Evolutionary conservation across 2,888 invertebrate genomes (phyloP).

Genomic region (Monoplex corrugatus): DNA sequence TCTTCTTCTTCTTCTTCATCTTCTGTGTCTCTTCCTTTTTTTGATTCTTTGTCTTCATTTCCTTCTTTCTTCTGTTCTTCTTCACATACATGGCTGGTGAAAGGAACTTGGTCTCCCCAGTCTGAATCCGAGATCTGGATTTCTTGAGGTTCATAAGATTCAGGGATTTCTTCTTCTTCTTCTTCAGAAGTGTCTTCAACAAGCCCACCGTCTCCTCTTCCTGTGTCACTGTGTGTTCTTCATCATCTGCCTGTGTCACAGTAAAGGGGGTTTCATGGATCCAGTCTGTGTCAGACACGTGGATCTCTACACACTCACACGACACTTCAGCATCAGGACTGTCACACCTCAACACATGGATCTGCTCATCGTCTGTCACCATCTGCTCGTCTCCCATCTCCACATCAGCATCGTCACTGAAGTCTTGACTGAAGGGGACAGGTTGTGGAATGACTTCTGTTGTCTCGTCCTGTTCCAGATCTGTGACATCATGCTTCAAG

Average conservation of each 20-base stretch:
- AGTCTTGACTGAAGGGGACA: not conserved
- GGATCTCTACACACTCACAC: not conserved
- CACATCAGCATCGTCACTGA: slow-evolving; percentile 16
- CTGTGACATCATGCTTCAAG: not conserved
- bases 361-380: not conserved
- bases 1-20: not conserved
- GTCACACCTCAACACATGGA: not conserved
- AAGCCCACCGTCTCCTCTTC: not conserved
- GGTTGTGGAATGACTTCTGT: not conserved
- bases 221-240: not conserved
- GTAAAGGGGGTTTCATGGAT: not conserved
- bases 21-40: not conserved
- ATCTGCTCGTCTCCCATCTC: slow-evolving; percentile 1
- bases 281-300: not conserved
- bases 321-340: slow-evolving; percentile 34
- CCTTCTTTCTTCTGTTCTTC: not conserved
- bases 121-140: not conserved
- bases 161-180: not conserved
- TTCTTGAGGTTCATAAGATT: slow-evolving; percentile 19
- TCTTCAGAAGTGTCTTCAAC: not conserved
- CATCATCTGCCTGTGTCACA: not conserved
- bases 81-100: not conserved
- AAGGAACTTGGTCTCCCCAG: not conserved
- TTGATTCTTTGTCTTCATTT: not conserved
- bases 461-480: not conserved